Percentiles rank a stretch among this genome's conserved stretches.
Conservation (phyloP, 1,140 invertebrate genomes). For the Drosophila kanapiae region DNA sequence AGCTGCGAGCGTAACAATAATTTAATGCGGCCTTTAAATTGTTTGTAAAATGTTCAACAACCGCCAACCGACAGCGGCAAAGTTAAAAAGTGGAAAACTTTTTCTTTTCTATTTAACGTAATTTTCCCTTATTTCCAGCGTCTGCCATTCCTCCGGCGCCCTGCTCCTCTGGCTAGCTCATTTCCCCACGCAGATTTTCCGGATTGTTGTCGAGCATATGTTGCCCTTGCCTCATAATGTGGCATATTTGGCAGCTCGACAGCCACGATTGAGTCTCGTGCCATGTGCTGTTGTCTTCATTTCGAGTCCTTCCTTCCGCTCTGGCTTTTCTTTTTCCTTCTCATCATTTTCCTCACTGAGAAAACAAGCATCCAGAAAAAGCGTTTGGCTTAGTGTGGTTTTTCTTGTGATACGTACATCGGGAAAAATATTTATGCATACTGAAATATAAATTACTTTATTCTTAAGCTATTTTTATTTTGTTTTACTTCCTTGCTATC, state of each 20-base stretch:
- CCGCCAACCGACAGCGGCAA: slow-evolving; percentile 59
- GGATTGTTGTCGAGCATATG: slow-evolving; percentile 71
- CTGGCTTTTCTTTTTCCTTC: slow-evolving; percentile 18
- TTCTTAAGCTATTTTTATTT: background rate
- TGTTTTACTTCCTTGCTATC: too few species aligned
- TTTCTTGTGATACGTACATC: background rate
- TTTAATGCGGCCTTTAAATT: slow-evolving; percentile 83
- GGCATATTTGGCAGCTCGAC: slow-evolving; percentile 68
- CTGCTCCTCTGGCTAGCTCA: slow-evolving; percentile 49
- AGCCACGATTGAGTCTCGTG: slow-evolving; percentile 49
- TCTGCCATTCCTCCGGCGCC: slow-evolving; percentile 15
- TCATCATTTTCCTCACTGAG: slow-evolving; percentile 28
- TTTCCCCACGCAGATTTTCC: slow-evolving; percentile 57
- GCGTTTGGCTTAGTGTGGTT: background rate
- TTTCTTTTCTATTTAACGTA: slow-evolving; percentile 84
- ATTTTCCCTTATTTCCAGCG: slow-evolving; percentile 79
- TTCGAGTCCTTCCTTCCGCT: slow-evolving; percentile 58
- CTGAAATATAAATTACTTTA: background rate
- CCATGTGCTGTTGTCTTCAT: slow-evolving; percentile 62
- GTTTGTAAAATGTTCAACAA: slow-evolving; percentile 83
- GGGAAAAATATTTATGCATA: background rate
- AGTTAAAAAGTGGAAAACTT: slow-evolving; percentile 83
- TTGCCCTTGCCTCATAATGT: slow-evolving; percentile 80
- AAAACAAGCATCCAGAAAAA: slow-evolving; percentile 2
- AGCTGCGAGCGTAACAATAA: slow-evolving; percentile 82